Base-by-base conservation (phyloP, 1,140 invertebrate genomes). In the Gonatopus flavifemur region DNA sequence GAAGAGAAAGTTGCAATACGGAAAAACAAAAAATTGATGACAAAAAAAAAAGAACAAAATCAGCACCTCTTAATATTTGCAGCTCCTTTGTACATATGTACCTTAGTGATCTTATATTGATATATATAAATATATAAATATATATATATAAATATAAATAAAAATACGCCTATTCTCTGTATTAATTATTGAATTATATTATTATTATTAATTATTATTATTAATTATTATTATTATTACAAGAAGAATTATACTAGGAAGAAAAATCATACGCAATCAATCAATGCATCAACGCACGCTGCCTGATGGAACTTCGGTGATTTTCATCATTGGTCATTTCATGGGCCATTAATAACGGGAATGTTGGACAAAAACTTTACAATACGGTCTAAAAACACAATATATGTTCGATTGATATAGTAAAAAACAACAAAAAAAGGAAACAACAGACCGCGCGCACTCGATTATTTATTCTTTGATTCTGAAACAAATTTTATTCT, bases 121-220 rank as follows among this genome's bases (percentile, higher is more conserved):
- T 65, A 64, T 62, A 60, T 54, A 66, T 67, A 64, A 63, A 64
- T 67, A 70, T 66, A 61, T 53, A 66, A 66, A 64, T 61, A 58
- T 61, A 67, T 69, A 70, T 58, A 70, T 66, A 73, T 62, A 65
- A 59, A 67, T 58, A 69, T 65, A 70, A 66, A 69, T 66, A 72
- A 60, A 66, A 63, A 68, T 64, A 67, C 61, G 62, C 68, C 59
- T 74, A 70, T 72, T 55, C 57, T 74, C 66, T 67, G 65, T 69
- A 74, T 69, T 71, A 74, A 76, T 76, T 73, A 74, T 72, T 72
- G 56, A 73, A 71, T n/a, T 70, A 72, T 71, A 70, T 69, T 71
- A 73, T 68, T 71, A 65, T n/a, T 66, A 74, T 72, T 68, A 62
- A 75, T 64, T 62, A 72, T 63, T 70, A 76, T 76, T 73, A 74